A percentile compares a stretch with the other conserved stretches of the same genome.
These are phyloP conservation scores for Pristionchus entomophagus DNA, from an alignment of 2,888 invertebrate genomes.

Conservation along the genomic window DNA sequence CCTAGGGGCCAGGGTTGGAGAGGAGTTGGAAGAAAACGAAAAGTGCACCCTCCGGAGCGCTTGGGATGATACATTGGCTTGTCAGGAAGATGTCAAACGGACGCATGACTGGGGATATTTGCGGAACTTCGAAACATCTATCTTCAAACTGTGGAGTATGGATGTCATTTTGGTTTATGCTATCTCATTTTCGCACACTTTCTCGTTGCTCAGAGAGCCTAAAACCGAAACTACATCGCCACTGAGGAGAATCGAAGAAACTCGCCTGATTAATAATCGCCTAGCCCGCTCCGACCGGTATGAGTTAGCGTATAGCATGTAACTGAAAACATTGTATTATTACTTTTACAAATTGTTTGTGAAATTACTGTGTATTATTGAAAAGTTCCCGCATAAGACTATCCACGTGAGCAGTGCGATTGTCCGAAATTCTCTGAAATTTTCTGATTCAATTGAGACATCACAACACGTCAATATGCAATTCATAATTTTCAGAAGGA, in stretches of 20 bases:
- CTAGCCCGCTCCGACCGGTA: constrained; percentile 46
- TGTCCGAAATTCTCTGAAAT: constrained; percentile 56
- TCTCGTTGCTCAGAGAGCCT: neutral
- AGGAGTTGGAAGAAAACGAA: neutral
- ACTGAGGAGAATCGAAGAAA: neutral
- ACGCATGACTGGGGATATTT: neutral
- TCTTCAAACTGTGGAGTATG: too few species aligned
- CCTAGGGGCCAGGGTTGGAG: neutral
- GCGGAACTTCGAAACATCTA: neutral
- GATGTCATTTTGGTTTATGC: too few species aligned
- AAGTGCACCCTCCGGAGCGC: neutral
- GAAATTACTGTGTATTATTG: constrained; percentile 63
- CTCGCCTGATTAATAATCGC: neutral
- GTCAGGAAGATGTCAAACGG: neutral
- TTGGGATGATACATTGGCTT: neutral
- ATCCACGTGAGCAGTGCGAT: constrained; percentile 56
- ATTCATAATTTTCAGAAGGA: too few species aligned
- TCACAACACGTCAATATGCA: too few species aligned
- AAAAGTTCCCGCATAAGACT: constrained; percentile 64
- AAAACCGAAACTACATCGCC: too few species aligned
- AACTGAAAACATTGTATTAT: neutral
- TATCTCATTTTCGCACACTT: neutral
- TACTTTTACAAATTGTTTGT: neutral
- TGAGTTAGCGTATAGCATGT: constrained; percentile 44
- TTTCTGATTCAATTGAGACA: too few species aligned